Evolutionary conservation across 2,113 vertebrate species (phyloP).

Genomic region (Lasiurus borealis): DNA sequence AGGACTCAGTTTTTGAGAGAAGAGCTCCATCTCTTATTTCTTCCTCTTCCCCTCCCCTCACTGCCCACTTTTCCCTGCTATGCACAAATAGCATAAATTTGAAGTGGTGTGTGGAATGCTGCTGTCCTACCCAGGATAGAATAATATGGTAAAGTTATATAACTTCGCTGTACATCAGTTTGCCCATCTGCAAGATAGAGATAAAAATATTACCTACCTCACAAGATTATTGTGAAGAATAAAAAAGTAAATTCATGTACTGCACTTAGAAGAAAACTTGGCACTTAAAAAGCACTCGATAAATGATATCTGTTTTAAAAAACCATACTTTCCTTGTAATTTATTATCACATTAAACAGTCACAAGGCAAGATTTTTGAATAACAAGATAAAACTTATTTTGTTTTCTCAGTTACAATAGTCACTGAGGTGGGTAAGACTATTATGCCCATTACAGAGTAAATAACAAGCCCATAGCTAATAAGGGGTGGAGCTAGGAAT

Average conservation of each 20-base stretch:
- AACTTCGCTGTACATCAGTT: background rate
- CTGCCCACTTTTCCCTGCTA: background rate
- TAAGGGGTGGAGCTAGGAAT: background rate
- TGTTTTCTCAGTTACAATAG: background rate
- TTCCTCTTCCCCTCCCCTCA: accelerated
- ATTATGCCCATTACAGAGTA: background rate
- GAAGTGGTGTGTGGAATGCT: background rate
- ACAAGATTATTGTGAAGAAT: background rate
- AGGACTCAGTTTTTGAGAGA: background rate
- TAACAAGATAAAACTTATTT: slow-evolving; percentile 3
- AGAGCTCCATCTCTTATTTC: background rate
- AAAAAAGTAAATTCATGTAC: background rate
- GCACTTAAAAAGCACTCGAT: background rate
- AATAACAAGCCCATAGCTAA: background rate
- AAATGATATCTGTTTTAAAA: background rate
- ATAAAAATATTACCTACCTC: background rate
- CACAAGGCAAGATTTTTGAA: slow-evolving; percentile 7
- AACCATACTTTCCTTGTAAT: background rate
- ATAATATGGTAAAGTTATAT: background rate
- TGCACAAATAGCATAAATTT: background rate
- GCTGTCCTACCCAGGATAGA: background rate
- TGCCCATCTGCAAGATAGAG: background rate
- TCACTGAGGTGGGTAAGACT: background rate
- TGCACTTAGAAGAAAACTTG: background rate
- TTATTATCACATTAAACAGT: background rate